These are phyloP conservation scores for Thera britannica DNA, from an alignment of 2,888 invertebrate species.

Conservation along the genomic window DNA sequence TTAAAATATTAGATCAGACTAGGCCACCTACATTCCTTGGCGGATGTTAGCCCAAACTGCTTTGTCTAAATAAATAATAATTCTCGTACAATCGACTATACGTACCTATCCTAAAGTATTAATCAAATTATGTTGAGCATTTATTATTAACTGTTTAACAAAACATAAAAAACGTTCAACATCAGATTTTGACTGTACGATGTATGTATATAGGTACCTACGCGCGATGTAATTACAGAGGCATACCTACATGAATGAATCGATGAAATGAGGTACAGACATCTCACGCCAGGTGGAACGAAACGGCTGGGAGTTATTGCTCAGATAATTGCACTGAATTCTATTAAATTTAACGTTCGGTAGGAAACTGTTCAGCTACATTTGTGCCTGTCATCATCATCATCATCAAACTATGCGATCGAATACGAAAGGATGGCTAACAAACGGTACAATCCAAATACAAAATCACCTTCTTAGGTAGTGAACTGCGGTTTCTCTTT, in stretches of 20 bases:
- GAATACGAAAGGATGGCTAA: neutral
- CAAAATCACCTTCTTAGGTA: too few species aligned
- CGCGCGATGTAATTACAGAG: conserved; percentile 17
- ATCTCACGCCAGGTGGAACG: conserved; percentile 21
- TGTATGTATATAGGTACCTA: neutral
- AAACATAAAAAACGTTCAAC: neutral
- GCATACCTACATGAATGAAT: conserved; percentile 16
- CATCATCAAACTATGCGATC: neutral
- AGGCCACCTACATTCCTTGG: too few species aligned
- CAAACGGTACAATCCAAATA: neutral
- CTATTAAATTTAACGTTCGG: conserved; percentile 36
- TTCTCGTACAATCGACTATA: too few species aligned
- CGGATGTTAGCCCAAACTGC: too few species aligned
- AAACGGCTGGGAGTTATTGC: conserved; percentile 35
- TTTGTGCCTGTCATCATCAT: neutral
- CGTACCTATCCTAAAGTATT: too few species aligned
- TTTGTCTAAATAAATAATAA: too few species aligned
- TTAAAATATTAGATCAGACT: too few species aligned
- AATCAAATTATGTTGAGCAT: too few species aligned
- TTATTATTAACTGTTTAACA: too few species aligned
- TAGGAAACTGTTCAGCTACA: conserved; percentile 28
- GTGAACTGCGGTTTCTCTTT: too few species aligned
- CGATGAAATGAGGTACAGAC: conserved; percentile 16
- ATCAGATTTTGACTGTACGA: neutral
- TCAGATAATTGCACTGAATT: conserved; percentile 36